Conservation (phyloP, 2,797 vertebrate species). For the Diplodus puntazzo region DNA sequence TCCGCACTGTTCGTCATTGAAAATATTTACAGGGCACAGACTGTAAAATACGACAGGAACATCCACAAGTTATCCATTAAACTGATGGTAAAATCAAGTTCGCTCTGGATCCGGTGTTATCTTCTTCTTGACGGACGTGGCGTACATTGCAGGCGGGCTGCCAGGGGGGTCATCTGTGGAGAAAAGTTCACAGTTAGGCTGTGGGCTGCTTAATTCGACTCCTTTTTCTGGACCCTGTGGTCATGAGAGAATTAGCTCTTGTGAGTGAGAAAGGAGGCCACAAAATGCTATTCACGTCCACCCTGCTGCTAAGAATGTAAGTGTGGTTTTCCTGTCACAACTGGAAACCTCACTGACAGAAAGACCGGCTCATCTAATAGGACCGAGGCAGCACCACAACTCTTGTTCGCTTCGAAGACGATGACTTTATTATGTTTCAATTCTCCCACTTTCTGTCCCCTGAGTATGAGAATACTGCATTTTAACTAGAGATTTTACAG, state of each 20-base stretch:
- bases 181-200: constrained; percentile 20
- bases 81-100: background rate
- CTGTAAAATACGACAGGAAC: too few species aligned
- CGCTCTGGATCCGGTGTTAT: fast-evolving
- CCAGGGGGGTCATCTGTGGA: constrained; percentile 38
- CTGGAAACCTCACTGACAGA: background rate
- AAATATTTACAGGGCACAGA: background rate
- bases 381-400: background rate
- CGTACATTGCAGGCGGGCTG: background rate
- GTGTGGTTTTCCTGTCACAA: constrained; percentile 40
- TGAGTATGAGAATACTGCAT: background rate
- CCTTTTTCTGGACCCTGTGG: background rate
- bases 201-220: fast-evolving
- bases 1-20: background rate
- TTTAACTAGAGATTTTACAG: background rate
- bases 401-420: background rate
- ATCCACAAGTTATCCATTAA: background rate
- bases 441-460: background rate
- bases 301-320: background rate
- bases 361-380: background rate
- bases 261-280: background rate
- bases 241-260: background rate
- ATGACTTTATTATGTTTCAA: background rate
- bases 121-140: fast-evolving
- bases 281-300: background rate